Conservation (phyloP, 2,888 invertebrate species). For the Eupithecia tripunctaria region DNA sequence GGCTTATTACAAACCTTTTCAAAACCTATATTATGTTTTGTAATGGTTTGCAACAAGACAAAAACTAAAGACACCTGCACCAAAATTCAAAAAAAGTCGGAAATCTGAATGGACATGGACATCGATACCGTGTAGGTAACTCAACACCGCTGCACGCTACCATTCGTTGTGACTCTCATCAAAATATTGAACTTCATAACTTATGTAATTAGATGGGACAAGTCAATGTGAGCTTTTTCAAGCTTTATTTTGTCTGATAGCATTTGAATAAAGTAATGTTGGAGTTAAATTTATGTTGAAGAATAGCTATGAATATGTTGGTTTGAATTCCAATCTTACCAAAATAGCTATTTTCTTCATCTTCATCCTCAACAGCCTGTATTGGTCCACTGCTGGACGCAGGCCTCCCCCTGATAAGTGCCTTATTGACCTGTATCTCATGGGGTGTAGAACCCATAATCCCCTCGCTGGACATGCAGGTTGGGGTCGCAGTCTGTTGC, state of each 20-base stretch:
- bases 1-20: too few species aligned
- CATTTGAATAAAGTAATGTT: neutral
- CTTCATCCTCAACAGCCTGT: too few species aligned
- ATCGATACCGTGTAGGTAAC: slow-evolving; percentile 60
- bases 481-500: too few species aligned
- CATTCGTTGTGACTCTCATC: slow-evolving; percentile 69
- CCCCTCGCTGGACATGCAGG: too few species aligned
- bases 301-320: too few species aligned
- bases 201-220: slow-evolving; percentile 63
- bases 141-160: slow-evolving; percentile 65
- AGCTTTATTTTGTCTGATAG: slow-evolving; percentile 9
- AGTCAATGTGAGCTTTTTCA: slow-evolving; percentile 34
- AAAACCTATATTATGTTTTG: too few species aligned
- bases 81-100: slow-evolving; percentile 23
- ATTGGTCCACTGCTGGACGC: too few species aligned
- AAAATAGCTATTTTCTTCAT: too few species aligned
- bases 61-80: slow-evolving; percentile 17
- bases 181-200: slow-evolving; percentile 67
- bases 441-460: too few species aligned
- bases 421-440: too few species aligned
- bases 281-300: neutral
- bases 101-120: slow-evolving; percentile 37
- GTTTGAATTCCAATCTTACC: too few species aligned
- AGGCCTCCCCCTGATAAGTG: too few species aligned
- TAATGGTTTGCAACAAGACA: neutral